Evolutionary conservation across 2,113 vertebrate species (phyloP), one percentile per base, ranked within the genome.

Genomic region (Ahaetulla prasina): DNA sequence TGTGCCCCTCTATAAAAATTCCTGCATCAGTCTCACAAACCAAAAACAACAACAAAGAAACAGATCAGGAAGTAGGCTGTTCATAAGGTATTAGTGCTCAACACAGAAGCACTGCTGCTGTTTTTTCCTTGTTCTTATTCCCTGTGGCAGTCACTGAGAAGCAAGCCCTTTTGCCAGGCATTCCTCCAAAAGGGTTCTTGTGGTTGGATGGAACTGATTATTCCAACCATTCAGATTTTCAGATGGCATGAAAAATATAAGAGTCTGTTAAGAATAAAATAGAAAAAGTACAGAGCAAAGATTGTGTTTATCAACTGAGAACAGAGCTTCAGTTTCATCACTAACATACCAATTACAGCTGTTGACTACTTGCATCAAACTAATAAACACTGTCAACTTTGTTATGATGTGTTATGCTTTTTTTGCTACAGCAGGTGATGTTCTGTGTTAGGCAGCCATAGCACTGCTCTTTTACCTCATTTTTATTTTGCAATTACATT

Each of bases 391-490:
- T 80, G 7, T 39, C 22, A 23, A 10, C 43, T 27, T 30, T n/a
- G 8, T 50, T 23, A 90, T 16, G 50, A 5, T 25, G 18, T 16
- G 14, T 0, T 0, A 22, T 3, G 2, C 22, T 86, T 1, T 84
- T 54, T 54, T 68, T 89, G 90, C 0, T 1, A 60, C 8, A 39
- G n/a, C 50, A 7, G 4, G 39, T 0, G 39, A 25, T 25, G 25
- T 30, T 39, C 2, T 0, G 0, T 0, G 0, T 50, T 63, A 5
- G 35, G 3, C 53, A 55, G 60, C n/a, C 20, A 27, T 0, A 0
- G 35, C 12, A 1, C 10, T 43, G 1, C 5, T 92, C 91, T 20
- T 54, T 3, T 25, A 52, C n/a, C 25, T 87, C 50, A 68, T 0
- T 85, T 91, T 89, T 60, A 55, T 54, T 91, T 91, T 4, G 90